Percentiles rank a stretch among this genome's conserved stretches.
phyloP scores from a whole-genome alignment of 1,140 invertebrate genomes.

The Maconellicoccus hirsutus region DNA sequence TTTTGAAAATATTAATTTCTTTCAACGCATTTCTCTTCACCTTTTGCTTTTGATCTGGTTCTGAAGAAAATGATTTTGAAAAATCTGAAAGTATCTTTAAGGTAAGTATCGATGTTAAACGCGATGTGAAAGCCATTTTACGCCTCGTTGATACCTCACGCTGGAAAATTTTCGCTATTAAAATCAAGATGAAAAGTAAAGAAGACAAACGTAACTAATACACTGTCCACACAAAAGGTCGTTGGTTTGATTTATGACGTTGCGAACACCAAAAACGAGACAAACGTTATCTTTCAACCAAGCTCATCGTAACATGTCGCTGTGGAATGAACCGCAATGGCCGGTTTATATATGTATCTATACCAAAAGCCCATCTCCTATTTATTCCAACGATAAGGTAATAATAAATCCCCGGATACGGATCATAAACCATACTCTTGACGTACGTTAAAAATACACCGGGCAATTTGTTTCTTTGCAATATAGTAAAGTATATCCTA shows the following conservation, averaged over 20 bases:
- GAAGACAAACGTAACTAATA: not conserved
- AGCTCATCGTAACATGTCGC: not conserved
- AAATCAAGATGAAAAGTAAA: not conserved
- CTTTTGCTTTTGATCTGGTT: too few species aligned
- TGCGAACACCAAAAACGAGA: not conserved
- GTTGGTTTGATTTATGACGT: not conserved
- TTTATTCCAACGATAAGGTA: conserved; percentile 13
- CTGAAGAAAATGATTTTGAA: too few species aligned
- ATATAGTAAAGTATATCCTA: conserved; percentile 18
- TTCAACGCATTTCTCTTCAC: too few species aligned
- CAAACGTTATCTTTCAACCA: conserved; percentile 4
- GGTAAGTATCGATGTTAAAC: too few species aligned
- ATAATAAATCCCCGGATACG: conserved; percentile 22
- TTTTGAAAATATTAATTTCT: too few species aligned
- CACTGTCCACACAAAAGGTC: not conserved
- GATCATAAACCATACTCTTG: conserved; percentile 18
- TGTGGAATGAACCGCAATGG: not conserved
- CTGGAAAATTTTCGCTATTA: not conserved
- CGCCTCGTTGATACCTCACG: too few species aligned
- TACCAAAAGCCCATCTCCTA: conserved; percentile 12
- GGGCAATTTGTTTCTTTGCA: conserved; percentile 20
- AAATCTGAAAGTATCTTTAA: too few species aligned
- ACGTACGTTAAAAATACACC: conserved; percentile 6
- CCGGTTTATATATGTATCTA: not conserved
- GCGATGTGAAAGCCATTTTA: too few species aligned